phyloP scores from a whole-genome alignment of 2,113 vertebrate species.

The Phocoena phocoena region DNA sequence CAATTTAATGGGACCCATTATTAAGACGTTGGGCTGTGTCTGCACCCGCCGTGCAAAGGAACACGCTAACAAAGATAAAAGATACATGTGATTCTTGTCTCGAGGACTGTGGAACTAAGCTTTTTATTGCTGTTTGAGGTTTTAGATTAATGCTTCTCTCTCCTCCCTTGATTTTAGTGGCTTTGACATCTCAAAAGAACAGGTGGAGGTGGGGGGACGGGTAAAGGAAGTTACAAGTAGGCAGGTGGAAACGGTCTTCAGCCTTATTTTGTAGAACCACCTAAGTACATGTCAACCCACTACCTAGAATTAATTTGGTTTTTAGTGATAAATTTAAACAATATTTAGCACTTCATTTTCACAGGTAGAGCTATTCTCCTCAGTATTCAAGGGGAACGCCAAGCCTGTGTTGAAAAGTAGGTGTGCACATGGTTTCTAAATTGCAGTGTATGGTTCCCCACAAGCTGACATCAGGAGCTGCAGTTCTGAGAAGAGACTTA shows the following conservation, averaged over 20 bases:
- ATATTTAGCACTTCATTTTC: neutral
- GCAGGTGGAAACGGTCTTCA: neutral
- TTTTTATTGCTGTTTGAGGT: neutral
- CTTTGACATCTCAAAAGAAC: neutral
- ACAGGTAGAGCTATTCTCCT: neutral
- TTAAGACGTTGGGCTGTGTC: neutral
- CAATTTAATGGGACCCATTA: neutral
- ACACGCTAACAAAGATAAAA: neutral
- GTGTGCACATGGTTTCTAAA: neutral
- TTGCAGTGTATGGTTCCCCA: neutral
- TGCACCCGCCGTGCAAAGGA: neutral
- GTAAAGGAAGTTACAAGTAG: neutral
- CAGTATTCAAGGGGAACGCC: neutral
- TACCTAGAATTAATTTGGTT: neutral
- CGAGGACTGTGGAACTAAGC: neutral
- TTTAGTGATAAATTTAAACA: neutral
- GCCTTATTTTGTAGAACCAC: neutral
- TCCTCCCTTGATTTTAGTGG: neutral
- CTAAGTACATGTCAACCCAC: neutral
- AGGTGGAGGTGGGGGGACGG: neutral
- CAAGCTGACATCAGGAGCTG: neutral
- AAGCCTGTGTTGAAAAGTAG: neutral
- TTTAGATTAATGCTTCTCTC: neutral
- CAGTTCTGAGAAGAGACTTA: neutral
- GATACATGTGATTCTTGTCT: neutral